Evolutionary conservation across 2,113 vertebrate genomes (phyloP).

Genomic region (mouse (Mus musculus)): GRCm39 chr3:102245501-102246000

Average conservation of each 20-base stretch:
- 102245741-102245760: not conserved
- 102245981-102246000: too few species aligned
- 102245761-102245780: not conserved
- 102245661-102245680: rapidly evolving
- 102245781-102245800: not conserved
- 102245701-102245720: rapidly evolving
- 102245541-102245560: not conserved
- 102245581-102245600: not conserved
- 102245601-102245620: not conserved
- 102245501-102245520: not conserved
- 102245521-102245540: not conserved
- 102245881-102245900: not conserved
- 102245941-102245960: not conserved
- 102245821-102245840: not conserved
- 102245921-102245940: not conserved
- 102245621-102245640: not conserved
- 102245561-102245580: not conserved
- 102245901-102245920: not conserved
- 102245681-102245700: rapidly evolving
- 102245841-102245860: not conserved
- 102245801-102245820: not conserved
- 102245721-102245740: not conserved
- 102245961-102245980: rapidly evolving
- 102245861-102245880: not conserved
- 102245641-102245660: not conserved